Base-by-base conservation (phyloP, 2,113 vertebrate genomes). In the Zosterops lateralis region DNA sequence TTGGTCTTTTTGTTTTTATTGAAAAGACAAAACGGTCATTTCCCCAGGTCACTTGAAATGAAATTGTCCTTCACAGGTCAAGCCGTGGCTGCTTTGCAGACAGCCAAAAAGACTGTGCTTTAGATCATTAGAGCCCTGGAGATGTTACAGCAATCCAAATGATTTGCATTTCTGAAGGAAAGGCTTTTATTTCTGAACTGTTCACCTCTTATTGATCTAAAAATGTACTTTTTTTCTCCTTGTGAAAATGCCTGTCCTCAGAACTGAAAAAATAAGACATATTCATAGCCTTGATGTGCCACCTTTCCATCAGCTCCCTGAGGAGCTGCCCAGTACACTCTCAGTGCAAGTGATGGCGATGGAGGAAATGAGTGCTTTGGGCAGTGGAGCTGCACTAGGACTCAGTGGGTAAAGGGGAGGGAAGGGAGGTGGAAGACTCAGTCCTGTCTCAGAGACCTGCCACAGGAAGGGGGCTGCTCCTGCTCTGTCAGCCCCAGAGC, bases 1-100 rank as follows among this genome's bases (percentile, higher is more conserved):
- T 94, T 84, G n/a, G 14, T 38, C 78, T 82, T 92, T 82, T 67
- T 32, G 18, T 83, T 87, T 94, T 87, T 89, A 92, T 77, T 92
- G 75, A 31, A 42, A 42, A 42, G 61, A 42, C 61, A 42, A 20
- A 42, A 31, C 1, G 9, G 28, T 31, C 13, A 10, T 90, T 94
- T 93, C 50, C 29, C 31, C 18, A 38, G 76, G 87, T 94, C 82
- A 90, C 66, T 90, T 85, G 90, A 92, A 95, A 91, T 74, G 51
- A 91, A 92, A 92, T 93, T 93, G 90, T 78, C 67, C 91, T 89
- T 96, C 90, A 77, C 42, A 92, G 73, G 84, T 90, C 89, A 95
- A 82, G 76, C 67, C 75, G 38, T 3, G 0, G 61, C 67, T 94
- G 34, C 79, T 88, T 85, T 92, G 75, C 87, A 83, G 78, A 32